Base-by-base conservation (phyloP, 2,888 invertebrate genomes). In the Trachelus stipa region DNA sequence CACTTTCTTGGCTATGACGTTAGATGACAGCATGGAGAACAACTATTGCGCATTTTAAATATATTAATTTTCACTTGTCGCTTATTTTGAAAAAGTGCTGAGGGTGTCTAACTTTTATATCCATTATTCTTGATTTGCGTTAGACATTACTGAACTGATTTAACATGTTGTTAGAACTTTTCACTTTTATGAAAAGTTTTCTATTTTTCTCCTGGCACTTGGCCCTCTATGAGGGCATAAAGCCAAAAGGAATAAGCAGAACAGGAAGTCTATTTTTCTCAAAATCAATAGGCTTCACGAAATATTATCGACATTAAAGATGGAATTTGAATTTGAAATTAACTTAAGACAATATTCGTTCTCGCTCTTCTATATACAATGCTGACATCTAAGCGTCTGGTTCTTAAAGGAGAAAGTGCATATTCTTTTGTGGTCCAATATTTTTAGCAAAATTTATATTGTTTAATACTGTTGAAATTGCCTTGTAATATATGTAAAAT, bases 371-470 rank as follows among this genome's bases (percentile, higher is more conserved):
- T 71, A 4, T 71, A 34, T 40, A 69, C 73, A 75, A 85, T 85
- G 85, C 86, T 86, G 85, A 82, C 85, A 85, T 85, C 85, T 80
- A 77, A 85, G 79, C 79, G 83, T 83, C 23, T 71, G 71, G 31
- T 83, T 77, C 23, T 76, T 82, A 78, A 75, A 74, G 69, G 71
- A 68, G 76, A 81, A 76, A 30, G 77, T 68, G 76, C 74, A 76
- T 81, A 77, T 80, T 77, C 82, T 82, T 81, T 73, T 81, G 83
- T 82, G 79, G 77, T 84, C 86, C 80, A 77, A 82, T 30, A 73
- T 81, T 76, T 6, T 79, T 77, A 80, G 75, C 75, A 79, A 79
- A 79, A 56, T 81, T 86, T 85, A 80, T 86, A 86, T 86, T 86
- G 23, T 85, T 86, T 84, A 85, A 79, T 82, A 85, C 79, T 81